Evolutionary conservation across 2,888 invertebrate species (phyloP).

Genomic region (Ormyrus thymus): DNA sequence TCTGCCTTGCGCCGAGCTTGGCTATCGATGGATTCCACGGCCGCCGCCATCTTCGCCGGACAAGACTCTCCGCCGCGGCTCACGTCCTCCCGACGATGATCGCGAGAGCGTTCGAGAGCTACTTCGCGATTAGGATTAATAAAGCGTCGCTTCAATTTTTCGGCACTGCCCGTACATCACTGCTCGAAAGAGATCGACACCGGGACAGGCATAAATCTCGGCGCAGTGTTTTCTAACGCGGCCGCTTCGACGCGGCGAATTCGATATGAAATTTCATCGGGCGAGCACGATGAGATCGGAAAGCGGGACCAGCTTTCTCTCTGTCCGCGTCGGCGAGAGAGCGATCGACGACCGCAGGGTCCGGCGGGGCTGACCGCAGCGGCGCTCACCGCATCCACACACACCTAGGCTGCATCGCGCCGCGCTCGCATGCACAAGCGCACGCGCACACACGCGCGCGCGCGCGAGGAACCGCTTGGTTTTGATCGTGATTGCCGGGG

Average conservation of each 20-base stretch:
- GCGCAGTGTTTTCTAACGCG: background rate
- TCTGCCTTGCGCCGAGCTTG: background rate
- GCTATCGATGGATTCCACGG: constrained; percentile 28
- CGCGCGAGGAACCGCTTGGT: constrained; percentile 59
- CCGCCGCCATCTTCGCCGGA: constrained; percentile 65
- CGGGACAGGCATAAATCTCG: background rate
- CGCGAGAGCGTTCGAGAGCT: background rate
- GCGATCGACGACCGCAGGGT: constrained; percentile 59
- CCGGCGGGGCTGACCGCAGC: constrained; percentile 49
- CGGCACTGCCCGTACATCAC: too few species aligned
- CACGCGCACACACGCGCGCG: constrained; percentile 33
- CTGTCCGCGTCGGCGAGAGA: background rate
- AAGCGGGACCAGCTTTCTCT: constrained; percentile 32
- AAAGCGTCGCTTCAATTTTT: too few species aligned
- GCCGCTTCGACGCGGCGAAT: constrained; percentile 2
- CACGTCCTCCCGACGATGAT: constrained; percentile 31
- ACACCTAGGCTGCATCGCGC: too few species aligned
- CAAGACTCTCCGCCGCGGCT: background rate
- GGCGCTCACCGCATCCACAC: constrained; percentile 51
- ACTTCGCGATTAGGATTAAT: too few species aligned
- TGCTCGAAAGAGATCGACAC: too few species aligned
- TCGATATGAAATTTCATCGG: constrained; percentile 45
- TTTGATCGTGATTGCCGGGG: constrained; percentile 70
- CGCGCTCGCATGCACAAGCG: constrained; percentile 47
- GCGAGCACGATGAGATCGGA: constrained; percentile 41